Percentiles rank a stretch among this genome's conserved stretches.
Conservation (phyloP, 1,140 invertebrate species). For the Teleogryllus occipitalis region DNA sequence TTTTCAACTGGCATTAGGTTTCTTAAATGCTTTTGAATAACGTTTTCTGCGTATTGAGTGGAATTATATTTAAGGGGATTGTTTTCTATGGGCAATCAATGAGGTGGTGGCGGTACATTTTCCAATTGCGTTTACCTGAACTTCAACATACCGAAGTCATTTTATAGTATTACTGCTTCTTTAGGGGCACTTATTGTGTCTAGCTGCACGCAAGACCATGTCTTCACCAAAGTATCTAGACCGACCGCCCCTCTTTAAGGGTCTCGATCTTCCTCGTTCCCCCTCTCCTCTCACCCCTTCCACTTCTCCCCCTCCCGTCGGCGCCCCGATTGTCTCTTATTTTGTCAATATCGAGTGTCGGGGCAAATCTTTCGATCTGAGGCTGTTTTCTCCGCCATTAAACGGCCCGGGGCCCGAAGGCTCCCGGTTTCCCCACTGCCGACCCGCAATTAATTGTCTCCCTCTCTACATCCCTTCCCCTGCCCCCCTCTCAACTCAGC, state of each 20-base stretch:
- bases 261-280: not conserved
- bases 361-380: not conserved
- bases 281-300: too few relatives aligned
- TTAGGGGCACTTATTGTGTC: too few relatives aligned
- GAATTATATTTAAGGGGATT: too few relatives aligned
- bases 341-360: constrained; percentile 4
- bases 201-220: too few relatives aligned
- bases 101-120: too few relatives aligned
- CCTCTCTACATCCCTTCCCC: not conserved
- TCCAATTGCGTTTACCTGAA: too few relatives aligned
- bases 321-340: not conserved
- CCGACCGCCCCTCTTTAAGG: not conserved
- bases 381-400: not conserved
- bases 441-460: not conserved
- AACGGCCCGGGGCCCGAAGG: not conserved
- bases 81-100: too few relatives aligned
- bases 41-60: too few relatives aligned
- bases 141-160: too few relatives aligned
- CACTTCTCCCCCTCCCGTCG: not conserved
- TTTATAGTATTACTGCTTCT: too few relatives aligned
- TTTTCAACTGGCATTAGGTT: too few relatives aligned
- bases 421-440: not conserved
- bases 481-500: not conserved
- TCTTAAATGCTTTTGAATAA: too few relatives aligned
- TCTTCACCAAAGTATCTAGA: not conserved